A percentile compares a stretch with the other conserved stretches of the same genome.
Conservation (phyloP, 2,888 invertebrate genomes). For the Poecilus cupreus region DNA sequence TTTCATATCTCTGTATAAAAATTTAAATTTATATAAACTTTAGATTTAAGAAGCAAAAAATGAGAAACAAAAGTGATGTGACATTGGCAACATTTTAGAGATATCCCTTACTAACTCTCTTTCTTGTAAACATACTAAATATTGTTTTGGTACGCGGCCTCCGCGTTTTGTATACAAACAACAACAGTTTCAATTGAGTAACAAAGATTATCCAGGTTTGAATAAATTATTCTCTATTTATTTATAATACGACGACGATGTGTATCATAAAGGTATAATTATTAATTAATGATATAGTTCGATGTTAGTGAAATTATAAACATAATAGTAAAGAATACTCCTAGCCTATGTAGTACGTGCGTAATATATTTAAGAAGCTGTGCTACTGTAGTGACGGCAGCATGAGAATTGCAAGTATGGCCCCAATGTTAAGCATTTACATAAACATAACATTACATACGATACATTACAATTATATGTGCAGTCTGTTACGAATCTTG, state of each 20-base stretch:
- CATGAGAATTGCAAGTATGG: constrained; percentile 65
- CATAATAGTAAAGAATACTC: constrained; percentile 55
- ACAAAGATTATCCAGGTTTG: constrained; percentile 24
- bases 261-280: constrained; percentile 64
- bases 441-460: constrained; percentile 59
- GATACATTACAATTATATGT: constrained; percentile 66
- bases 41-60: constrained; percentile 60
- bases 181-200: constrained; percentile 6
- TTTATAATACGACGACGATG: constrained; percentile 51
- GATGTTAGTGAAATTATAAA: constrained; percentile 71
- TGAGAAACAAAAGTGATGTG: constrained; percentile 67
- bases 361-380: constrained; percentile 71
- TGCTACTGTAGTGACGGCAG: constrained; percentile 69
- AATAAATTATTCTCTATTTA: constrained; percentile 41
- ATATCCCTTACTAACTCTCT: constrained; percentile 34
- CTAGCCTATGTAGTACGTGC: constrained; percentile 71
- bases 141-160: not conserved
- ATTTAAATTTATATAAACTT: constrained; percentile 67
- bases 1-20: constrained; percentile 72
- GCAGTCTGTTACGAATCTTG: constrained; percentile 67
- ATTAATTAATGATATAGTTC: constrained; percentile 69
- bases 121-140: not conserved
- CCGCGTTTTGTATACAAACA: constrained; percentile 11
- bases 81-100: constrained; percentile 63
- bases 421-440: constrained; percentile 70